Evolutionary conservation across 2,797 vertebrate species (phyloP), one percentile per base, ranked within the genome.

Genomic region (Sebastes kiyomatsui): DNA sequence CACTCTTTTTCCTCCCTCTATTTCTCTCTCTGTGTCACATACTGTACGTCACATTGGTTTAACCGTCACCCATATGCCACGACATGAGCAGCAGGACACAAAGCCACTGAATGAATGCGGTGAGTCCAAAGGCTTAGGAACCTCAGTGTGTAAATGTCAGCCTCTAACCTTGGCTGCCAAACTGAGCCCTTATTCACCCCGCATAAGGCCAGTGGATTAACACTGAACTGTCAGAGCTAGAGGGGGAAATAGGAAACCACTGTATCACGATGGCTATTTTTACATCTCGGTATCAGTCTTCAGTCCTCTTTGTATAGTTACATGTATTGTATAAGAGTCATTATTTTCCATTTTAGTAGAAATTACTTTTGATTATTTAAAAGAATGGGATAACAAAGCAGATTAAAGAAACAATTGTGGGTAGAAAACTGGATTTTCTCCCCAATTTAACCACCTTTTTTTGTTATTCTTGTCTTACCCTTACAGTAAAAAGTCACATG

Each of bases 71-170:
- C 61, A 10, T 25, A 81, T 60, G 60, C 61, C 30, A 11, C 8
- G 46, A 75, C 72, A 66, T 14, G 77, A 83, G 83, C 67, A 80
- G 84, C 81, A 64, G 82, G 82, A 80, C 74, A 73, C 70, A 69
- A 79, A 84, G 83, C 49, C 67, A 22, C 35, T 20, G 79, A 79
- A 33, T 68, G 54, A 86, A 79, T 72, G 59, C 74, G 54, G 83
- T 4, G 80, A 86, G 81, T 80, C 79, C 62, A 78, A 83, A 81
- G 73, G 82, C 84, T 85, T 49, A 58, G 55, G 58, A 59, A 66
- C 60, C 65, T 27, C 2, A 54, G 42, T 64, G 83, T 73, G 80
- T 86, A 86, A 90, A 89, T 91, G 84, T 84, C 89, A 91, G 23
- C 76, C 61, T 71, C 55, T 62, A 61, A 83, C 83, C 77, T 84